phyloP scores from a whole-genome alignment of 2,797 vertebrate species.

The Falco rusticolus region DNA sequence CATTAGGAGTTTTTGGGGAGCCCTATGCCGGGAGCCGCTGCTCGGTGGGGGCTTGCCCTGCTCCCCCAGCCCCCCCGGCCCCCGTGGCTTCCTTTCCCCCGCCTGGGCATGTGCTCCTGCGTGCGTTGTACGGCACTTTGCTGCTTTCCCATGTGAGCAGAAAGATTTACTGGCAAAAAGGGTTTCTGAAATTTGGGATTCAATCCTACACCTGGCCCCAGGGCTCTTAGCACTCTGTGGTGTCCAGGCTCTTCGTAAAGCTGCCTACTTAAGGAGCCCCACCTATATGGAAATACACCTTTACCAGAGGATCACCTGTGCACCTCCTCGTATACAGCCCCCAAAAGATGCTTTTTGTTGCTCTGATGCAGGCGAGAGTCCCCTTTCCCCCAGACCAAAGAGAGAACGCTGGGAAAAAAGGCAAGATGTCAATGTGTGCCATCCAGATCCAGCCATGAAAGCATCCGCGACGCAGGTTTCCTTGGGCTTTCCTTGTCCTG shows the following conservation, averaged over 20 bases:
- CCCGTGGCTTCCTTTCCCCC: neutral
- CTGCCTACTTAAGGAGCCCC: neutral
- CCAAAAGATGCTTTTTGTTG: neutral
- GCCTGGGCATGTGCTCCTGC: rapidly evolving
- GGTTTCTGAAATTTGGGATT: neutral
- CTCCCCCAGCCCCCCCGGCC: neutral
- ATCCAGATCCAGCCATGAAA: neutral
- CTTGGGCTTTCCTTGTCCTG: neutral
- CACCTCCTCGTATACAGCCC: neutral
- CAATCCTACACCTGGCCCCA: neutral
- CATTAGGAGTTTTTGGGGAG: neutral
- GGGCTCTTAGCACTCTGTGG: neutral
- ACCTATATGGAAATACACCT: neutral
- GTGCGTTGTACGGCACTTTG: rapidly evolving
- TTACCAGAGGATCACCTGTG: neutral
- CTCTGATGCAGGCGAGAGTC: neutral
- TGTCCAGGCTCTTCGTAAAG: rapidly evolving
- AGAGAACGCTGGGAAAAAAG: neutral
- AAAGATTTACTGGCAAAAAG: neutral
- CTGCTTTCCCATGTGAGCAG: neutral
- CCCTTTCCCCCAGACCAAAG: neutral
- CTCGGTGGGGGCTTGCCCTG: neutral
- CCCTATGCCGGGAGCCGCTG: neutral
- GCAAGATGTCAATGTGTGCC: neutral
- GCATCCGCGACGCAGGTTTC: neutral